Conservation (phyloP, 1,140 invertebrate genomes). For the Ips typographus region DNA sequence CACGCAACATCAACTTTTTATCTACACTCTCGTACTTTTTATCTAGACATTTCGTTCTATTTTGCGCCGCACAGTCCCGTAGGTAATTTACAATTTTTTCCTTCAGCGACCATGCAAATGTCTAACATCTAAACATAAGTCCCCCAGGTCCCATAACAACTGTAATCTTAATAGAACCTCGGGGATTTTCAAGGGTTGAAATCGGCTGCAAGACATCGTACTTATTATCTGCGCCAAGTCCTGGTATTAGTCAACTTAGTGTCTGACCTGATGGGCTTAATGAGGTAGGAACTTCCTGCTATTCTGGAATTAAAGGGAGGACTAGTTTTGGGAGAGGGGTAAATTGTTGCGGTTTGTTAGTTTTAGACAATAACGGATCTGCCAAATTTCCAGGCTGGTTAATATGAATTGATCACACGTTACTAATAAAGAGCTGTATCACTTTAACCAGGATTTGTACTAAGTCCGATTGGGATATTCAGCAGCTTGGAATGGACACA, state of each 20-base stretch:
- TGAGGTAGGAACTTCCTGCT: background rate
- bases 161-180: conserved; percentile 21
- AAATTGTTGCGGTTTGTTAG: conserved; percentile 13
- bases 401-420: conserved; percentile 13
- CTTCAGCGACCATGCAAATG: conserved; percentile 7
- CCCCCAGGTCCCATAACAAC: conserved; percentile 12
- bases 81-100: conserved; percentile 18
- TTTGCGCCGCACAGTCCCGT: conserved; percentile 2
- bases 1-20: background rate
- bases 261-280: conserved; percentile 2
- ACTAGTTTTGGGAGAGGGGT: background rate
- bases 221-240: conserved; percentile 11
- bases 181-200: conserved; percentile 17
- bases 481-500: too few relatives aligned
- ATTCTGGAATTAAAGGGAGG: background rate
- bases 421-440: too few relatives aligned
- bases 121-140: conserved; percentile 15
- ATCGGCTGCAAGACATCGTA: conserved; percentile 18
- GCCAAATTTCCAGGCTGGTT: conserved; percentile 21
- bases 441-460: too few relatives aligned
- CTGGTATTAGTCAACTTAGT: conserved; percentile 12
- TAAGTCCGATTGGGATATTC: too few relatives aligned
- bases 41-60: background rate
- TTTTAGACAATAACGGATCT: conserved; percentile 16
- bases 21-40: background rate